Evolutionary conservation across 1,140 invertebrate species (phyloP).

Genomic region (Drosophila takahashii): DNA sequence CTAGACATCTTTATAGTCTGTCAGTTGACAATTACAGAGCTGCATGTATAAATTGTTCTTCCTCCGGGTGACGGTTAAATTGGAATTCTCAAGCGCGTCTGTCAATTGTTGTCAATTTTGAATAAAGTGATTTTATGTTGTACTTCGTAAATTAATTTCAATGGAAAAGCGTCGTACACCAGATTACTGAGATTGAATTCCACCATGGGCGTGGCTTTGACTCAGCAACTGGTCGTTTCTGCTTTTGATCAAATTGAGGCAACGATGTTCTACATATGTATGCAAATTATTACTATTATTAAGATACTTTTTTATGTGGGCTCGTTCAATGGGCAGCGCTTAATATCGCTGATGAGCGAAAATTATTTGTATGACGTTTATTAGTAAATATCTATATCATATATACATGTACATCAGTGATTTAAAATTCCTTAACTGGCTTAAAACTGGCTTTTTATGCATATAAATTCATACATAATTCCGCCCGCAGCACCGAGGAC

Average conservation of each 20-base stretch:
- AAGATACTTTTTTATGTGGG: neutral
- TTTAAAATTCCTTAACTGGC: neutral
- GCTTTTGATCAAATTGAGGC: neutral
- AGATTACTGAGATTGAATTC: constrained; percentile 37
- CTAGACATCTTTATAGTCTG: neutral
- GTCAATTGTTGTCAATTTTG: constrained; percentile 41
- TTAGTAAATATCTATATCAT: neutral
- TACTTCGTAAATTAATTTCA: constrained; percentile 33
- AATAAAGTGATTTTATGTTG: constrained; percentile 31
- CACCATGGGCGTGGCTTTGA: constrained; percentile 6
- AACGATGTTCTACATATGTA: neutral
- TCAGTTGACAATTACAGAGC: neutral
- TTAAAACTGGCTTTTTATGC: neutral
- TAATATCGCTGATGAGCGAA: neutral
- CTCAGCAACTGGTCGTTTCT: constrained; percentile 5
- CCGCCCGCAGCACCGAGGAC: constrained; percentile 90
- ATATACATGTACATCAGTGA: neutral
- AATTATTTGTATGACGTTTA: neutral
- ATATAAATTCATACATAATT: constrained; percentile 7
- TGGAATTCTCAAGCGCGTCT: constrained; percentile 20
- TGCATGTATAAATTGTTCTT: constrained; percentile 10
- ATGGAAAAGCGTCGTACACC: constrained; percentile 29
- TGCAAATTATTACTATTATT: constrained; percentile 14
- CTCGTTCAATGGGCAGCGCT: neutral
- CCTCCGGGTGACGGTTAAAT: constrained; percentile 15